Conservation (phyloP, 2,113 vertebrate genomes). For the Bos indicus region DNA sequence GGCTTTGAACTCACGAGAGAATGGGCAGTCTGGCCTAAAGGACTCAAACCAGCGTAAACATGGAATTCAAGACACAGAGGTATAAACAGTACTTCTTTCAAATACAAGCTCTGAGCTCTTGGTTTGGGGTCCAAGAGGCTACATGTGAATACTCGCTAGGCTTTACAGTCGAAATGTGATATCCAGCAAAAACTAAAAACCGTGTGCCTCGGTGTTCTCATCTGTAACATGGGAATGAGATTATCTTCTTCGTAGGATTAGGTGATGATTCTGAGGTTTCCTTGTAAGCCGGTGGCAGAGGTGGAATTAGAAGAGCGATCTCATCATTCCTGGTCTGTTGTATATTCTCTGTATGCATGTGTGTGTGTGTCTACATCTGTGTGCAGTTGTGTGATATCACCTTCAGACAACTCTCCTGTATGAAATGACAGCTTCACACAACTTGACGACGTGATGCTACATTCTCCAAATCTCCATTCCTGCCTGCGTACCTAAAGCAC, state of each 20-base stretch:
- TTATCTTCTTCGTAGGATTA: neutral
- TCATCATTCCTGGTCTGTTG: neutral
- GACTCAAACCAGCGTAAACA: neutral
- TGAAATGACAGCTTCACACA: no score
- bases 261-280: no score
- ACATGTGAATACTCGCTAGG: neutral
- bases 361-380: neutral
- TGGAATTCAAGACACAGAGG: neutral
- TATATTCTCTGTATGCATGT: rapidly evolving
- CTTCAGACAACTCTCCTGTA: neutral
- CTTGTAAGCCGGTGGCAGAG: neutral
- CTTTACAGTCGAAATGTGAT: neutral
- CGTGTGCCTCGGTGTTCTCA: neutral
- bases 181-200: neutral
- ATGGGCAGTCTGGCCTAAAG: neutral
- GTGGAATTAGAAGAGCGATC: neutral
- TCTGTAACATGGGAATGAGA: neutral
- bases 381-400: rapidly evolving
- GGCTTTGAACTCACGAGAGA: rapidly evolving
- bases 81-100: neutral
- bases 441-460: neutral
- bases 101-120: neutral
- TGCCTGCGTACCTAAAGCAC: conserved; percentile 4
- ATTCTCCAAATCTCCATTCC: neutral
- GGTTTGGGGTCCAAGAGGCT: neutral